Evolutionary conservation across 1,140 invertebrate genomes (phyloP), one percentile per base, ranked within the genome.

Genomic region (Microplitis demolitor): DNA sequence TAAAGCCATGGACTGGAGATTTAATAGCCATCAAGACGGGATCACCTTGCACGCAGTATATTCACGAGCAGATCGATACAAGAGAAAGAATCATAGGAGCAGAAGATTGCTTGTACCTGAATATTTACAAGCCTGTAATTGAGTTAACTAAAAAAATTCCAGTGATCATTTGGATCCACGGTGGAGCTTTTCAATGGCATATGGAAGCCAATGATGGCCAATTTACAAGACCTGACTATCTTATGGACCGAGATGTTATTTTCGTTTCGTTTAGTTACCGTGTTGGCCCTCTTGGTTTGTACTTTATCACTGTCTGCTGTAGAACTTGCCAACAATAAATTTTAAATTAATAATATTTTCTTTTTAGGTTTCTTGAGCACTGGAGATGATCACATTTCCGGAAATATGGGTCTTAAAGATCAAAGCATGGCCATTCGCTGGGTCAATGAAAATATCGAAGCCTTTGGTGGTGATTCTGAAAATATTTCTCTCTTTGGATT

Each of bases 181-280:
- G 85, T 16, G 85, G 84, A 4, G 77, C 73, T 8, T 87, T 87
- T 16, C 82, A 83, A 72, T 77, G 90, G 89, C 64, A 83, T 82
- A 35, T 74, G 85, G 61, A 83, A 85, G 71, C 37, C 1, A 71
- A 73, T 16, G 79, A 87, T 80, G 80, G 87, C 69, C 51, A 76
- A 64, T 73, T 73, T 24, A 73, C 74, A 14, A 73, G 66, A 39
- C 87, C 90, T 0, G 89, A 90, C 69, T 91, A 90, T 77, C 81
- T 93, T 1, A 87, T 93, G 84, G 88, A 90, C 72, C 86, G 89
- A 62, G 87, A 91, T 63, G 86, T 91, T 3, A 84, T 92, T 61
- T 80, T 92, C 37, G 90, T 92, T 0, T 92, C 91, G 0, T 78
- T 92, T 4, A 92, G 92, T 75, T 92, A 92, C 78, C 87, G 91